phyloP scores from a whole-genome alignment of 2,888 invertebrate species.

The Melanargia galathea region DNA sequence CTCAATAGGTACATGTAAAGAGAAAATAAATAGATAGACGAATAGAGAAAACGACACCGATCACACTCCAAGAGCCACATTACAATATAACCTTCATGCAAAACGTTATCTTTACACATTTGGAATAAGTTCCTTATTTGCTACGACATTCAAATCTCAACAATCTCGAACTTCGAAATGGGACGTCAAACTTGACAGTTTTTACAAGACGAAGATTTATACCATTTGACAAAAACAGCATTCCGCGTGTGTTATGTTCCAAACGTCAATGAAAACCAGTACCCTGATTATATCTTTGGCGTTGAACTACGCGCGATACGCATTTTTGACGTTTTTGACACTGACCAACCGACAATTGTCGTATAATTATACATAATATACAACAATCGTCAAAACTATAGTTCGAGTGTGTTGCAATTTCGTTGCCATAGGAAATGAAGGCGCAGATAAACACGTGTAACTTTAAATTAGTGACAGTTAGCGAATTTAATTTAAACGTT shows the following conservation, averaged over 20 bases:
- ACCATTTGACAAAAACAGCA: background rate
- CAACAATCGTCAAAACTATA: background rate
- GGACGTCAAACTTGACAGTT: background rate
- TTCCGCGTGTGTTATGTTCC: background rate
- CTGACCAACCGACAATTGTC: too few species aligned
- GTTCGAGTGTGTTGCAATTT: background rate
- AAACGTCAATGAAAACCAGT: background rate
- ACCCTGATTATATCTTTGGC: too few species aligned
- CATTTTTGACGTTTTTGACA: too few species aligned
- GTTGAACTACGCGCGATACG: too few species aligned
- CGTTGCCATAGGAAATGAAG: background rate
- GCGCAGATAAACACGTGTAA: conserved; percentile 43
- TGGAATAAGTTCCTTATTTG: background rate
- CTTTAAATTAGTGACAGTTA: conserved; percentile 77
- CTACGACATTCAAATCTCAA: conserved; percentile 1
- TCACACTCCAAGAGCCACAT: conserved; percentile 66
- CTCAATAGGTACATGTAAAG: conserved; percentile 46
- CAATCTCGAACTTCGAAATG: background rate
- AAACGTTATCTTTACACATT: conserved; percentile 36
- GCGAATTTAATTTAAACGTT: conserved; percentile 52
- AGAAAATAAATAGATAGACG: conserved; percentile 54
- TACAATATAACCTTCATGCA: conserved; percentile 54
- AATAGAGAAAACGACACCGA: conserved; percentile 72
- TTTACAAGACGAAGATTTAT: background rate
- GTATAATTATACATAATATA: too few species aligned